A percentile compares a stretch with the other conserved stretches of the same genome.
phyloP scores from a whole-genome alignment of 2,797 vertebrate species.

The Helostoma temminkii region DNA sequence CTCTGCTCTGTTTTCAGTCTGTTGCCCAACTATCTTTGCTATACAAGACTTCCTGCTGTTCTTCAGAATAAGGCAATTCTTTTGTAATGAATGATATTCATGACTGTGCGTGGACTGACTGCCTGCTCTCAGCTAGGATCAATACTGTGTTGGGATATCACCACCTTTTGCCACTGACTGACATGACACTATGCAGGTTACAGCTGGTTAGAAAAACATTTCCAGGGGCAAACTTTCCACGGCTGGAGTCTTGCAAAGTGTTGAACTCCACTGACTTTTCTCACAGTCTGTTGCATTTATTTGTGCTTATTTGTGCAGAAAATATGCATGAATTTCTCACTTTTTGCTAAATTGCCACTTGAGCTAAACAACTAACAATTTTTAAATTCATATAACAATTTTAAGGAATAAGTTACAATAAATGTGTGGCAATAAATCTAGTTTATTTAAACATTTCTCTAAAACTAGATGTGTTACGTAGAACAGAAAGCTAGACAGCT shows the following conservation, averaged over 20 bases:
- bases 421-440: no score
- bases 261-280: neutral
- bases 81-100: conserved; percentile 68
- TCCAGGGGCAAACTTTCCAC: neutral
- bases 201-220: conserved; percentile 33
- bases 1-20: conserved; percentile 19
- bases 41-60: conserved; percentile 21
- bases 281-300: neutral
- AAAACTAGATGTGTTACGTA: no score
- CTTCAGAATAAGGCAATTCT: conserved; percentile 34
- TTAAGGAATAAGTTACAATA: no score
- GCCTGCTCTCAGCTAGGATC: conserved; percentile 59
- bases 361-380: no score
- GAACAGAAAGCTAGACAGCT: no score
- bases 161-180: conserved; percentile 45
- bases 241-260: neutral
- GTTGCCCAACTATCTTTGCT: conserved; percentile 14
- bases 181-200: conserved; percentile 19
- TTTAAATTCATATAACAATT: no score
- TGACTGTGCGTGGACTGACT: conserved; percentile 54
- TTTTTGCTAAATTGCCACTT: no score
- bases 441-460: no score
- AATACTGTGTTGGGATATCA: conserved; percentile 58
- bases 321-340: no score
- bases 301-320: no score